Percentiles rank a stretch among this genome's conserved stretches.
phyloP scores from a whole-genome alignment of 2,888 invertebrate genomes.

The Diadromus collaris region DNA sequence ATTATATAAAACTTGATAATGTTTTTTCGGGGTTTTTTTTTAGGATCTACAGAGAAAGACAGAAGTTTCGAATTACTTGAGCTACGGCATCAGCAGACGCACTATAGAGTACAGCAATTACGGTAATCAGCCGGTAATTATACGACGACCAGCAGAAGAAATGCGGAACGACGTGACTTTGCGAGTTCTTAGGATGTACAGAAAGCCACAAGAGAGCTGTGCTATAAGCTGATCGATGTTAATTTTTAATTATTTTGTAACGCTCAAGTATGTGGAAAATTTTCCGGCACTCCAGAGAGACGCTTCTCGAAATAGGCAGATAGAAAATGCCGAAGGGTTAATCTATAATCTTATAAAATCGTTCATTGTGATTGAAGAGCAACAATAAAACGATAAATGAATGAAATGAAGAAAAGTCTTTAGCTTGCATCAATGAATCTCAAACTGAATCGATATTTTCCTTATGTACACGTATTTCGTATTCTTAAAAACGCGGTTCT shows the following conservation, averaged over 20 bases:
- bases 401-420: not conserved
- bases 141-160: constrained; percentile 64
- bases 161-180: constrained; percentile 57
- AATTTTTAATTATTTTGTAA: not conserved
- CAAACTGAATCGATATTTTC: constrained; percentile 24
- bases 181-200: constrained; percentile 67
- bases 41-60: constrained; percentile 73
- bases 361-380: not conserved
- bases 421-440: constrained; percentile 34
- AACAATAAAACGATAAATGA: not conserved
- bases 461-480: constrained; percentile 49
- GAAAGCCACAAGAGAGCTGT: constrained; percentile 71
- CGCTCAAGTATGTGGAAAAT: not conserved
- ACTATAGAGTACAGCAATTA: constrained; percentile 76
- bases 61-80: constrained; percentile 71
- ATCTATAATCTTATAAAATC: not conserved
- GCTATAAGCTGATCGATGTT: constrained; percentile 66
- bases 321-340: not conserved
- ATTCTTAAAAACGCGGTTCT: constrained; percentile 39
- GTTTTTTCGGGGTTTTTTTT: constrained; percentile 26
- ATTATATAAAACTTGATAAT: not conserved
- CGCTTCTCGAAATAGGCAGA: not conserved
- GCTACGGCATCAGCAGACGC: constrained; percentile 76
- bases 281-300: not conserved
- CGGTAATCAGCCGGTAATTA: constrained; percentile 77